These are phyloP conservation scores for Mnemiopsis leidyi DNA, from an alignment of 37 sponge, comb jelly and placozoan genomes.

Conservation along the genomic window DNA sequence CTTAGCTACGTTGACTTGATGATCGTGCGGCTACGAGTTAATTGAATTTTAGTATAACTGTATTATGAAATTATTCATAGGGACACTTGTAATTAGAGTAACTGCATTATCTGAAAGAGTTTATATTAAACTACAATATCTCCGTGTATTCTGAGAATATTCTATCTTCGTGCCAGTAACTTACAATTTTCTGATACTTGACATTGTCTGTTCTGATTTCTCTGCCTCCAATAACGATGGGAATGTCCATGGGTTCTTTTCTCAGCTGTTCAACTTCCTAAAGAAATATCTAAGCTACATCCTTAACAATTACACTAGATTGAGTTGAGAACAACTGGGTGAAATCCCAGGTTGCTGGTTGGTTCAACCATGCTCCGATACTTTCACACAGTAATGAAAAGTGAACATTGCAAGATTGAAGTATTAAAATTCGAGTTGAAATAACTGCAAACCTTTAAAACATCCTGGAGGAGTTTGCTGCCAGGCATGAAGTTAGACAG, in stretches of 20 bases:
- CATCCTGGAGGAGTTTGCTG: constrained; percentile 36
- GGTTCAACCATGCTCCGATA: too few relatives aligned
- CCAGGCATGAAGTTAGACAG: constrained; percentile 63
- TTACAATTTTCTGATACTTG: constrained; percentile 78
- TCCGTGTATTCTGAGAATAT: too few relatives aligned
- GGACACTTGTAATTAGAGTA: background rate
- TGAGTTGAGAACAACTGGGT: too few relatives aligned
- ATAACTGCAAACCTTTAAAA: too few relatives aligned
- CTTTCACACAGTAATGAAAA: too few relatives aligned
- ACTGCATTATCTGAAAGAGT: background rate
- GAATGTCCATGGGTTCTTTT: constrained; percentile 74
- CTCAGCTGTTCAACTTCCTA: constrained; percentile 75
- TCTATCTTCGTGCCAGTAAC: background rate
- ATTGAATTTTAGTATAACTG: too few relatives aligned
- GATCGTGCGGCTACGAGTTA: constrained; percentile 85
- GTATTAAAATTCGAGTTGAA: too few relatives aligned
- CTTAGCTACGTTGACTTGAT: constrained; percentile 71
- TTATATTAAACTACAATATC: too few relatives aligned
- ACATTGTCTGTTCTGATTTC: constrained; percentile 78
- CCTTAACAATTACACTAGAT: too few relatives aligned
- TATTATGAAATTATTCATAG: background rate
- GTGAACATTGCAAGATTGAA: too few relatives aligned
- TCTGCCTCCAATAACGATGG: constrained; percentile 87
- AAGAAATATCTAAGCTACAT: background rate
- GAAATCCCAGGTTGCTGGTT: too few relatives aligned